These are phyloP conservation scores for Nudaria mundana DNA, from an alignment of 2,888 invertebrate genomes.

Conservation along the genomic window DNA sequence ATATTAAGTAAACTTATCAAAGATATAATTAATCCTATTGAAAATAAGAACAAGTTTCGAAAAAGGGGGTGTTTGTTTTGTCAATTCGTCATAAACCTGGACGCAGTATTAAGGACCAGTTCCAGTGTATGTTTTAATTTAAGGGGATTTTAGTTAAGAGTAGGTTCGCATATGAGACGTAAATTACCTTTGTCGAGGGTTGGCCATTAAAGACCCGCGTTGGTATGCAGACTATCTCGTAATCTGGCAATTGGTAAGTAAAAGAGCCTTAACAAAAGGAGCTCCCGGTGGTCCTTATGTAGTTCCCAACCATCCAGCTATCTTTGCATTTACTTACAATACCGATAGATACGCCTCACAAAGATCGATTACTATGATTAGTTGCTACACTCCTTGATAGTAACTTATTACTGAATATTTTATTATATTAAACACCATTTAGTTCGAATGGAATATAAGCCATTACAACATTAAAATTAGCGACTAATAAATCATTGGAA, in stretches of 20 bases:
- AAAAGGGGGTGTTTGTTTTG: conserved; percentile 19
- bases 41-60: too few relatives aligned
- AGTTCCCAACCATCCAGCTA: conserved; percentile 51
- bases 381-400: conserved; percentile 2
- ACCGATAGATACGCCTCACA: conserved; percentile 27
- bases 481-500: conserved; percentile 54
- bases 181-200: conserved; percentile 72
- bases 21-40: too few relatives aligned
- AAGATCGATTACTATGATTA: conserved; percentile 24
- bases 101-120: conserved; percentile 28
- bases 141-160: conserved; percentile 76
- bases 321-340: conserved; percentile 53
- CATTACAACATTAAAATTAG: conserved; percentile 47
- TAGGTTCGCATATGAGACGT: conserved; percentile 77
- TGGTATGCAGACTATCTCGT: conserved; percentile 71
- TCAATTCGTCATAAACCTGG: conserved; percentile 28
- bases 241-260: conserved; percentile 75
- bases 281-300: conserved; percentile 70
- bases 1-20: too few relatives aligned
- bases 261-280: conserved; percentile 67
- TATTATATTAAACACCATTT: conserved; percentile 15
- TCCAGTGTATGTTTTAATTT: conserved; percentile 71
- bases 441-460: conserved; percentile 28
- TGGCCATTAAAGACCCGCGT: conserved; percentile 71
- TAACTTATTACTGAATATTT: conserved; percentile 15